Percentiles rank a stretch among this genome's conserved stretches.
phyloP scores from a whole-genome alignment of 2,113 vertebrate genomes.

The Microcebus tavaratra region DNA sequence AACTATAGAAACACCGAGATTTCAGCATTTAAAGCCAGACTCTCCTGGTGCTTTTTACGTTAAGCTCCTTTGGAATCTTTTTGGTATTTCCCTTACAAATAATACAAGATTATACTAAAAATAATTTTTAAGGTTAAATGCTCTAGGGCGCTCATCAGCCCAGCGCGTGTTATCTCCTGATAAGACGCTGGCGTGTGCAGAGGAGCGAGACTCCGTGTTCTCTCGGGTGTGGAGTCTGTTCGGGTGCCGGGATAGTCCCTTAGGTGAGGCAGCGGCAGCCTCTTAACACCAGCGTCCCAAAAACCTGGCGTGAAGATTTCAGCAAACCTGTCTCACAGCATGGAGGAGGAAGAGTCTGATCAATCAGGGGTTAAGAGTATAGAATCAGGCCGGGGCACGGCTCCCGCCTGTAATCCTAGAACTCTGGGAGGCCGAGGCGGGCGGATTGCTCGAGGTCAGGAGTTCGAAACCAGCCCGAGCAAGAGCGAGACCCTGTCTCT shows the following conservation, averaged over 20 bases:
- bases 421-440: no score
- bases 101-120: constrained; percentile 65
- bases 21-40: constrained; percentile 48
- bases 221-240: constrained; percentile 58
- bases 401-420: no score
- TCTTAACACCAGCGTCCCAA: background rate
- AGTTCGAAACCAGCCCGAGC: no score
- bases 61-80: constrained; percentile 71
- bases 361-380: no score
- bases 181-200: constrained; percentile 49
- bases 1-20: constrained; percentile 59
- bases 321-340: no score
- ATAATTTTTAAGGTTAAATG: constrained; percentile 61
- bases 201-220: constrained; percentile 43
- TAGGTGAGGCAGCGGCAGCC: constrained; percentile 48
- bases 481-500: no score
- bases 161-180: constrained; percentile 54
- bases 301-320: no score
- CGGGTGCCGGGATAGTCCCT: constrained; percentile 58
- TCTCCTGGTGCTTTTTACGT: constrained; percentile 73
- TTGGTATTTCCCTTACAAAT: constrained; percentile 72
- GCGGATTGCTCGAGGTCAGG: no score
- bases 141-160: constrained; percentile 27
- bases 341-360: no score
- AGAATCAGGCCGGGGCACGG: no score